phyloP scores from a whole-genome alignment of 2,113 vertebrate genomes.

The Regulus satrapa region DNA sequence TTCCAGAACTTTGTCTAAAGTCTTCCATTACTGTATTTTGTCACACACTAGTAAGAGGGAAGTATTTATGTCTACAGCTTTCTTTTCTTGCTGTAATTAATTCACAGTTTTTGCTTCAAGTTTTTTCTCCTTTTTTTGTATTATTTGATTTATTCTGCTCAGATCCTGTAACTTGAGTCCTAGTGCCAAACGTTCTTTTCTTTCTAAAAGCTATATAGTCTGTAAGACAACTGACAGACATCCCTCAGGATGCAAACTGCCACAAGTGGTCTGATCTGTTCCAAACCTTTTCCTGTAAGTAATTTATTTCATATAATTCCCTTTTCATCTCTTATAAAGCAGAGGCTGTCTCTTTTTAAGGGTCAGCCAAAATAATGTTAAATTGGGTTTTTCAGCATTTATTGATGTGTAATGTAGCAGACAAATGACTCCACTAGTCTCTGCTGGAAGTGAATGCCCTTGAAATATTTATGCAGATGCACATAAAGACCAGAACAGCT shows the following conservation, averaged over 20 bases:
- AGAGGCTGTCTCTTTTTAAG: not conserved
- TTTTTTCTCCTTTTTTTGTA: not conserved
- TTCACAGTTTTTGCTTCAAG: not conserved
- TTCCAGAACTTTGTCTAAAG: not conserved
- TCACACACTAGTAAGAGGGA: not conserved
- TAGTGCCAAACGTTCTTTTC: not conserved
- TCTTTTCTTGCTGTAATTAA: not conserved
- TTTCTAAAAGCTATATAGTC: not conserved
- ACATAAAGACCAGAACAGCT: not conserved
- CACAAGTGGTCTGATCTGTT: not conserved
- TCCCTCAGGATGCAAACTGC: not conserved
- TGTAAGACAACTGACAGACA: not conserved
- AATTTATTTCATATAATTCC: not conserved
- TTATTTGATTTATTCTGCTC: not conserved
- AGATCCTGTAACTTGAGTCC: not conserved
- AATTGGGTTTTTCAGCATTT: not conserved
- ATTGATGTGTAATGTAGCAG: not conserved
- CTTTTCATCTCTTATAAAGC: not conserved
- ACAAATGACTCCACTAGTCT: not conserved
- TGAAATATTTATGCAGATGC: not conserved
- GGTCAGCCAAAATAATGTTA: not conserved
- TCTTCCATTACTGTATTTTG: not conserved
- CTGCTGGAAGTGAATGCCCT: not conserved
- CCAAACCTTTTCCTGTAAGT: conserved; percentile 15
- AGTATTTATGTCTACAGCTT: not conserved